Percentiles rank a stretch among this genome's conserved stretches.
phyloP scores from a whole-genome alignment of 2,888 invertebrate genomes.

The Lasius fuliginosus region DNA sequence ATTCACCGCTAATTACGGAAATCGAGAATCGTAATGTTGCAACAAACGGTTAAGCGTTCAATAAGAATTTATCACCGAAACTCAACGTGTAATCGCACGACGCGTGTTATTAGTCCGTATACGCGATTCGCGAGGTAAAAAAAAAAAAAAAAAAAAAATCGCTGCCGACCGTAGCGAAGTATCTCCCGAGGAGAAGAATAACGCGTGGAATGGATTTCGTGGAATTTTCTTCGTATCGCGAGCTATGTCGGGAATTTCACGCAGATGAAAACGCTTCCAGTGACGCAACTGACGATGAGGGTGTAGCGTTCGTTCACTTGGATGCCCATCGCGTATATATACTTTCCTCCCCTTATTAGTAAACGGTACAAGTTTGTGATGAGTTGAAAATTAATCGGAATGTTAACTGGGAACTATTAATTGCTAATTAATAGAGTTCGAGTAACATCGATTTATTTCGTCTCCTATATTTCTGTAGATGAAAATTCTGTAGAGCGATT shows the following conservation, averaged over 20 bases:
- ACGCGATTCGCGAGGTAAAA: not conserved
- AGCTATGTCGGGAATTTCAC: slow-evolving; percentile 60
- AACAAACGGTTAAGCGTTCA: slow-evolving; percentile 31
- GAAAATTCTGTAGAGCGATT: slow-evolving; percentile 3
- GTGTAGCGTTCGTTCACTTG: not conserved
- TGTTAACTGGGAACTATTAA: not conserved
- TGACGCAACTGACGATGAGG: slow-evolving; percentile 7
- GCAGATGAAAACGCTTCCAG: slow-evolving; percentile 42
- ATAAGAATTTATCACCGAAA: slow-evolving; percentile 52
- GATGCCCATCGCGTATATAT: not conserved
- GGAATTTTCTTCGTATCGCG: slow-evolving; percentile 60
- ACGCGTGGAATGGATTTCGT: slow-evolving; percentile 23
- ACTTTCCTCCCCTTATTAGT: not conserved
- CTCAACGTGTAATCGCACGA: not conserved
- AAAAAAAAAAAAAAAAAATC: not conserved
- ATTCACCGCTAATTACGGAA: slow-evolving; percentile 59
- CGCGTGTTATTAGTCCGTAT: not conserved
- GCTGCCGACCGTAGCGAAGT: not conserved
- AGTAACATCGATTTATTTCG: not conserved
- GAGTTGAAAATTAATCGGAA: slow-evolving; percentile 3
- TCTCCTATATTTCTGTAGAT: not conserved
- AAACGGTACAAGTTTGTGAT: not conserved
- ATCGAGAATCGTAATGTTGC: slow-evolving; percentile 43
- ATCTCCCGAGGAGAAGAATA: slow-evolving; percentile 19
- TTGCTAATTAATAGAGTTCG: not conserved